Evolutionary conservation across 2,113 vertebrate genomes (phyloP).

Genomic region (Mesembrinibis cayennensis): DNA sequence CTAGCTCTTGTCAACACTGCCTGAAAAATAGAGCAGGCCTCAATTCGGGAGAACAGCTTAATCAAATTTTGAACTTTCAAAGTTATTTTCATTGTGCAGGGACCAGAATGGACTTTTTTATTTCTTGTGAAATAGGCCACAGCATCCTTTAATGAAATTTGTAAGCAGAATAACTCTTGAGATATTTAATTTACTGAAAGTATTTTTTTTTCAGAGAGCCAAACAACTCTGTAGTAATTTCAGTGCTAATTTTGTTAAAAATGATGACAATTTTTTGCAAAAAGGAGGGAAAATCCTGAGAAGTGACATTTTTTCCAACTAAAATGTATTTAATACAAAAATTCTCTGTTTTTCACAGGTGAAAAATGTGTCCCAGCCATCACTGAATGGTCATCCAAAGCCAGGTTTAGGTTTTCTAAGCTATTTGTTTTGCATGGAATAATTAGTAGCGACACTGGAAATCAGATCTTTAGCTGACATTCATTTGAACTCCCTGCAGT

Average conservation of each 20-base stretch:
- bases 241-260: background rate
- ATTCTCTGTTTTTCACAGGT: background rate
- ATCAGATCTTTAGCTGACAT: background rate
- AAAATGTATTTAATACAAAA: background rate
- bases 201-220: background rate
- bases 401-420: background rate
- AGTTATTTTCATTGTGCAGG: constrained; percentile 16
- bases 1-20: constrained; percentile 9
- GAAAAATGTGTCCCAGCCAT: background rate
- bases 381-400: background rate
- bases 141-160: background rate
- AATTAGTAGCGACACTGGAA: background rate
- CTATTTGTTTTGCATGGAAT: background rate
- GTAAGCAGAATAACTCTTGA: background rate
- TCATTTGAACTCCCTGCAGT: background rate
- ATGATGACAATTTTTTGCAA: background rate
- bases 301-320: background rate
- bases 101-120: background rate
- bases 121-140: constrained; percentile 14
- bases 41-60: background rate
- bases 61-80: background rate
- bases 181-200: background rate
- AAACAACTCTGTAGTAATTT: background rate
- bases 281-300: background rate
- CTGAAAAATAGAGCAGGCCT: constrained; percentile 37